These are phyloP conservation scores for Cephus nigrinus DNA, from an alignment of 2,888 invertebrate species.

Conservation along the genomic window DNA sequence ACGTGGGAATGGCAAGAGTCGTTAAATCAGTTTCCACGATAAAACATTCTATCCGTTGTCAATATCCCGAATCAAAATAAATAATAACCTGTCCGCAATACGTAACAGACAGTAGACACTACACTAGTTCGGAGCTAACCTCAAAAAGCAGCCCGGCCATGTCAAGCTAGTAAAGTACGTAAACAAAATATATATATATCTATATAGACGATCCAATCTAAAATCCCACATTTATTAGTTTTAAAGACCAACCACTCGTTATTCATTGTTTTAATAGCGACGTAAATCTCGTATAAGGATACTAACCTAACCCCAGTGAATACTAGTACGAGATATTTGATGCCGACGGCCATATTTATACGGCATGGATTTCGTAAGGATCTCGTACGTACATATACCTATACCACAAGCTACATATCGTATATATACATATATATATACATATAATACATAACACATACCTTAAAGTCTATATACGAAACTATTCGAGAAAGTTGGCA, in stretches of 20 bases:
- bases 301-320: not conserved
- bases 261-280: not conserved
- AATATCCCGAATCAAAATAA: not conserved
- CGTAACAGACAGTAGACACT: not conserved
- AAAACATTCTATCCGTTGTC: not conserved
- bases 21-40: not conserved
- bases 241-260: not conserved
- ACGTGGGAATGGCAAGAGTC: not conserved
- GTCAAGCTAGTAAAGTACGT: not conserved
- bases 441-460: not conserved
- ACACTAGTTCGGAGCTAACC: not conserved
- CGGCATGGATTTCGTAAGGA: not conserved
- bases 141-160: not conserved
- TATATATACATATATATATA: not conserved
- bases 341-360: not conserved
- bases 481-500: conserved; percentile 8
- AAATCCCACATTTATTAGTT: not conserved
- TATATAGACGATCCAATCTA: not conserved
- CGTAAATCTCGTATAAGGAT: not conserved
- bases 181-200: conserved; percentile 13
- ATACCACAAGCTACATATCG: not conserved
- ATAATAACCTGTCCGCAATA: not conserved
- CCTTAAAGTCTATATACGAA: not conserved
- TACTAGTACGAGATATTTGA: not conserved
- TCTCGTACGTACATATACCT: not conserved